Conservation (phyloP, 2,797 vertebrate genomes). For the Poecile montanus region DNA sequence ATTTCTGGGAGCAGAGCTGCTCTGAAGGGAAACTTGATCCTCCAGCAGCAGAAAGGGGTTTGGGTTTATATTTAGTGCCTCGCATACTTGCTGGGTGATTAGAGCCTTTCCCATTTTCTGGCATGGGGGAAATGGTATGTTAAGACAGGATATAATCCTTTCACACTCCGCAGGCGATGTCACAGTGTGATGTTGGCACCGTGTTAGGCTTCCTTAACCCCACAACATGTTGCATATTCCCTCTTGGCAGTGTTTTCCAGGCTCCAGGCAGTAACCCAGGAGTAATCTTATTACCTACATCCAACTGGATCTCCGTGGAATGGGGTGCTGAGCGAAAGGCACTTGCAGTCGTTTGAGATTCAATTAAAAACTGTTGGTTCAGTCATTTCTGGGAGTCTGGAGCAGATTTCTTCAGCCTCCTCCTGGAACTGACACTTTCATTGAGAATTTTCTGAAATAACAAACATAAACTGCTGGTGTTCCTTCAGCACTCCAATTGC, state of each 20-base stretch:
- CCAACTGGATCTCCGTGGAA: slow-evolving; percentile 73
- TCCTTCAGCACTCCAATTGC: not conserved
- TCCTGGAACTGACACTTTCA: slow-evolving; percentile 45
- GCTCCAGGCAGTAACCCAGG: slow-evolving; percentile 77
- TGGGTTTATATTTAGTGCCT: slow-evolving; percentile 77
- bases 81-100: slow-evolving; percentile 75
- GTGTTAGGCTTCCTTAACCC: slow-evolving; percentile 80
- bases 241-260: slow-evolving; percentile 73
- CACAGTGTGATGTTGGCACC: slow-evolving; percentile 81
- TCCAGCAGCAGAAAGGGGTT: slow-evolving; percentile 57
- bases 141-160: slow-evolving; percentile 84
- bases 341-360: slow-evolving; percentile 66
- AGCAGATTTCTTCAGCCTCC: slow-evolving; percentile 66
- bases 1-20: slow-evolving; percentile 17
- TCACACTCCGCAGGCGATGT: slow-evolving; percentile 81
- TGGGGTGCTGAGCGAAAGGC: slow-evolving; percentile 56
- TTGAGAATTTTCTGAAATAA: slow-evolving; percentile 63
- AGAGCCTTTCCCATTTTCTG: slow-evolving; percentile 73
- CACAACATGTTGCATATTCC: slow-evolving; percentile 75
- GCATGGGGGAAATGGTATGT: slow-evolving; percentile 78
- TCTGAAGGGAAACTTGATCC: slow-evolving; percentile 69
- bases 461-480: slow-evolving; percentile 42
- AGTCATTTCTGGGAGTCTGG: slow-evolving; percentile 43
- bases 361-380: slow-evolving; percentile 72
- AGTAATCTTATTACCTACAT: slow-evolving; percentile 82